Evolutionary conservation across 2,888 invertebrate genomes (phyloP).

Genomic region (Acleris holmiana): DNA sequence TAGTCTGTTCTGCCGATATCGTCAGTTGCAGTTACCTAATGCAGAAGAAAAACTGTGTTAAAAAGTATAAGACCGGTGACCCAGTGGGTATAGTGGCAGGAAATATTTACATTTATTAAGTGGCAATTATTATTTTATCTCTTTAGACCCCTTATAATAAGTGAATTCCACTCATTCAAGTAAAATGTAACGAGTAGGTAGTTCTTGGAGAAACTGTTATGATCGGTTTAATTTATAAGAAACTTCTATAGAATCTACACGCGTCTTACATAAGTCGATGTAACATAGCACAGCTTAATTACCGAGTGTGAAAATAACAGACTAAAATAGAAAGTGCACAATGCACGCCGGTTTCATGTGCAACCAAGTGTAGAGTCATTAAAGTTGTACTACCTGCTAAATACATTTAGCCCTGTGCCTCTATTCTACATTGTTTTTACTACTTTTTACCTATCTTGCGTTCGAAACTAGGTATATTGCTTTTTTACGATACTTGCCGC

Average conservation of each 20-base stretch:
- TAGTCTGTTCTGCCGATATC: too few species aligned
- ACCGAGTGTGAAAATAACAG: constrained; percentile 49
- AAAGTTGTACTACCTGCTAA: constrained; percentile 15
- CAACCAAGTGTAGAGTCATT: constrained; percentile 44
- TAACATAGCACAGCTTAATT: constrained; percentile 40
- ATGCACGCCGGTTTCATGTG: constrained; percentile 53
- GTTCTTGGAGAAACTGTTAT: neutral
- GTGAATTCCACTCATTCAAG: too few species aligned
- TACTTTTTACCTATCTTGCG: neutral
- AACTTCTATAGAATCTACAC: constrained; percentile 22
- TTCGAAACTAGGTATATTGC: neutral
- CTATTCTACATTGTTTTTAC: too few species aligned
- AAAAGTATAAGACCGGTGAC: too few species aligned
- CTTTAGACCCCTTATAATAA: too few species aligned
- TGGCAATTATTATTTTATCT: too few species aligned
- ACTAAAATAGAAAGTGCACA: constrained; percentile 58
- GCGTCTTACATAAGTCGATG: constrained; percentile 56
- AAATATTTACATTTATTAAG: too few species aligned
- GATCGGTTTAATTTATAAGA: constrained; percentile 3
- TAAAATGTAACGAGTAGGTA: too few species aligned
- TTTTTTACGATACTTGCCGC: neutral
- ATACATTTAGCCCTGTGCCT: neutral
- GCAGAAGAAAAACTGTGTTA: too few species aligned
- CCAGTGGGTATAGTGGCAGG: too few species aligned
- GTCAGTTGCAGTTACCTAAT: too few species aligned